A percentile compares a stretch with the other conserved stretches of the same genome.
Conservation (phyloP, 2,888 invertebrate species). For the Drosophila meridiana region DNA sequence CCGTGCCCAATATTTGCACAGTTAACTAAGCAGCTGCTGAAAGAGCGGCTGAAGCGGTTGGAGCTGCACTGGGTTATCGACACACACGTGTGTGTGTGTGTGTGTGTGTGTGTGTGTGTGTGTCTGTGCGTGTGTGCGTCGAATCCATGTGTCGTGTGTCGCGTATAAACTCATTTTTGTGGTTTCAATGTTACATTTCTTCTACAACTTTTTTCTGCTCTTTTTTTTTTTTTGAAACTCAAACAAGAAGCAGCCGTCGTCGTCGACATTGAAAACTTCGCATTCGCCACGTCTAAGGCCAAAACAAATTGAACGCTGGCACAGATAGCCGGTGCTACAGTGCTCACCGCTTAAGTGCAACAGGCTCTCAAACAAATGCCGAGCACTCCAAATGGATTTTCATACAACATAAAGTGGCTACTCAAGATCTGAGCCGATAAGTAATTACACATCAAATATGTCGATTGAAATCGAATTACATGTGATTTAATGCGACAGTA, state of each 20-base stretch:
- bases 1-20: constrained; percentile 56
- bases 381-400: constrained; percentile 16
- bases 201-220: neutral
- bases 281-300: constrained; percentile 21
- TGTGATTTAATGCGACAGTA: neutral
- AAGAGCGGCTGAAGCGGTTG: neutral
- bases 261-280: constrained; percentile 35
- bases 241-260: constrained; percentile 40
- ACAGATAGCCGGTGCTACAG: constrained; percentile 47
- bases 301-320: constrained; percentile 41
- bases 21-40: constrained; percentile 53
- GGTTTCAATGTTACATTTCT: constrained; percentile 43
- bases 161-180: constrained; percentile 52
- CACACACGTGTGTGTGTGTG: constrained; percentile 4
- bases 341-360: constrained; percentile 34
- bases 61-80: neutral
- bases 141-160: constrained; percentile 27
- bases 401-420: constrained; percentile 9
- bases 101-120: neutral
- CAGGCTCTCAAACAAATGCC: constrained; percentile 12
- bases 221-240: constrained; percentile 42
- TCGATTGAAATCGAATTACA: constrained; percentile 12
- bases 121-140: constrained; percentile 15
- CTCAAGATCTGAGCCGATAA: constrained; percentile 29
- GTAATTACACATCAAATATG: constrained; percentile 14